phyloP scores from a whole-genome alignment of 2,113 vertebrate genomes.

The Condylura cristata region DNA sequence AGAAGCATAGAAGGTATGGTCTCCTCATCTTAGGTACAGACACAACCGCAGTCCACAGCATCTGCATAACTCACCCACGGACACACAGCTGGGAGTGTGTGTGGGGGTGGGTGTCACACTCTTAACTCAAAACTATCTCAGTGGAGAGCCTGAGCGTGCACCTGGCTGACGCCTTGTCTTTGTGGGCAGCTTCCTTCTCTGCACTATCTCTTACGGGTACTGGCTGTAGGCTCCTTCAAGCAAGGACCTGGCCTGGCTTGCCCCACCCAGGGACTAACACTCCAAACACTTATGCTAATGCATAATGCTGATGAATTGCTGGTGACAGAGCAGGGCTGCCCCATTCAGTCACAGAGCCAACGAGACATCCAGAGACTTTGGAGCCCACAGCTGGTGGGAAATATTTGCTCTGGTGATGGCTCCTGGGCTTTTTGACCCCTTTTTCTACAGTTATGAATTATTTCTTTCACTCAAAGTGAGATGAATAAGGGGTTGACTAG shows the following conservation, averaged over 20 bases:
- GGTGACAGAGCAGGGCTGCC: accelerated
- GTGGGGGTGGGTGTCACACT: too few relatives aligned
- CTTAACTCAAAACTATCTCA: too few relatives aligned
- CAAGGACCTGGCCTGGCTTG: not conserved
- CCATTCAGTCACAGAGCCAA: not conserved
- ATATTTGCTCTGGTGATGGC: not conserved
- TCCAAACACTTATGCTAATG: not conserved
- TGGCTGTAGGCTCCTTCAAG: not conserved
- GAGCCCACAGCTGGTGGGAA: too few relatives aligned
- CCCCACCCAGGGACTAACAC: not conserved
- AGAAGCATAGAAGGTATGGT: not conserved
- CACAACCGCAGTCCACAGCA: not conserved
- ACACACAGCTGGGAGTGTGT: accelerated
- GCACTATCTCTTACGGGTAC: too few relatives aligned
- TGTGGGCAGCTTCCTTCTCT: not conserved
- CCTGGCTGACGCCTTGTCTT: not conserved
- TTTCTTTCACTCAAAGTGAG: not conserved
- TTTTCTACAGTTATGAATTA: not conserved
- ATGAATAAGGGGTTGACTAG: not conserved
- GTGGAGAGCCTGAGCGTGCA: not conserved
- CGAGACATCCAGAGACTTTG: too few relatives aligned
- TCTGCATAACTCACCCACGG: not conserved
- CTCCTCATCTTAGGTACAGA: not conserved
- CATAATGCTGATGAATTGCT: not conserved
- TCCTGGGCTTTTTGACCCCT: not conserved